Evolutionary conservation across 2,888 invertebrate species (phyloP).

Genomic region (Onthophagus sagittarius): DNA sequence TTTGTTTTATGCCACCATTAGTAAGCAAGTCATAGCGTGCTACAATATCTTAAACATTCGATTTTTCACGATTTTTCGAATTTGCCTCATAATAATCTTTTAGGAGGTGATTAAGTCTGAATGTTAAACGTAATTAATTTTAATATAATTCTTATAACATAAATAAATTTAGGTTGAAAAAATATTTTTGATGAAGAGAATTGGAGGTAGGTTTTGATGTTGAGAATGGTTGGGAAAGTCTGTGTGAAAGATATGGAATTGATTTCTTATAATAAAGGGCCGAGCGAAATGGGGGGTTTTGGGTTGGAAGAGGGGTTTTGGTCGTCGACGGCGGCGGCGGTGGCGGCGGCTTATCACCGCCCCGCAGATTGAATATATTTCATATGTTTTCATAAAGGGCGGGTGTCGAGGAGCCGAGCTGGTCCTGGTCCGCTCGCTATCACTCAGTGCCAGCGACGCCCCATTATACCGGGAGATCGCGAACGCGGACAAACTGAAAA

Average conservation of each 20-base stretch:
- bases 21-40: too few relatives aligned
- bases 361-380: constrained; percentile 69
- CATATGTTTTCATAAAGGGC: constrained; percentile 54
- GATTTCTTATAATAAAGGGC: constrained; percentile 43
- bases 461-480: constrained; percentile 29
- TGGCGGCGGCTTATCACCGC: constrained; percentile 54
- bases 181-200: too few relatives aligned
- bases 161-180: too few relatives aligned
- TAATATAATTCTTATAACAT: too few relatives aligned
- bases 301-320: not conserved
- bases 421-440: constrained; percentile 39
- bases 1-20: too few relatives aligned
- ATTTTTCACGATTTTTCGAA: too few relatives aligned
- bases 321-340: constrained; percentile 27
- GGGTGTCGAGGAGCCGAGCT: constrained; percentile 29
- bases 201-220: not conserved
- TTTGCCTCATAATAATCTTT: too few relatives aligned
- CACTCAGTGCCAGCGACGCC: constrained; percentile 43
- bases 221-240: constrained; percentile 24
- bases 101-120: too few relatives aligned
- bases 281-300: not conserved
- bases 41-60: too few relatives aligned
- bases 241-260: constrained; percentile 34
- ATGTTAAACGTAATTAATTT: too few relatives aligned
- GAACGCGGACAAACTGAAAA: constrained; percentile 30